phyloP scores from a whole-genome alignment of 2,888 invertebrate species.

The Lymantria monacha region DNA sequence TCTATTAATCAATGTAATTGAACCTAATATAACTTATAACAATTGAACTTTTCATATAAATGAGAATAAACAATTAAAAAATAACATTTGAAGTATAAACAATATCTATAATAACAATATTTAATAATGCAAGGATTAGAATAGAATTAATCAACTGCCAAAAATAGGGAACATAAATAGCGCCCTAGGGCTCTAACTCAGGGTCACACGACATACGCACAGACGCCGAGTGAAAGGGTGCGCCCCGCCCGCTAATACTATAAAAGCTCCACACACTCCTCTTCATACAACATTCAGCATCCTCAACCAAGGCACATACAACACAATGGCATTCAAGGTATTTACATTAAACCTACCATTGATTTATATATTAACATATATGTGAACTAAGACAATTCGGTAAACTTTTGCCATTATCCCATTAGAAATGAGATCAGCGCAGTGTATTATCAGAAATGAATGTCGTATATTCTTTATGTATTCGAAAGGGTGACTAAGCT shows the following conservation, averaged over 20 bases:
- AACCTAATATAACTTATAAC: too few species aligned
- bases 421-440: too few species aligned
- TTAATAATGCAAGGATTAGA: not conserved
- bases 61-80: too few species aligned
- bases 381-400: not conserved
- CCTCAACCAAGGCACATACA: constrained; percentile 53
- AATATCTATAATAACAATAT: not conserved
- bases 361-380: not conserved
- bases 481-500: too few species aligned
- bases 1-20: too few species aligned
- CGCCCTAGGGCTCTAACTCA: constrained; percentile 63
- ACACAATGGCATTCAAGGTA: constrained; percentile 79
- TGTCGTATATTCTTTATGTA: too few species aligned
- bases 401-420: too few species aligned
- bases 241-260: constrained; percentile 63
- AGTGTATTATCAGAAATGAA: too few species aligned
- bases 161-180: constrained; percentile 35
- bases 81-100: too few species aligned
- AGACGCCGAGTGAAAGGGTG: constrained; percentile 71
- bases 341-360: constrained; percentile 1
- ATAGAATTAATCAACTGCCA: constrained; percentile 17
- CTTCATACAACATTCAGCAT: constrained; percentile 68
- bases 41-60: too few species aligned
- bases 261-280: constrained; percentile 67
- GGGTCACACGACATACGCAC: constrained; percentile 53